Evolutionary conservation across 2,797 vertebrate species (phyloP), one percentile per base, ranked within the genome.

Genomic region (Tiaroga cobitis): DNA sequence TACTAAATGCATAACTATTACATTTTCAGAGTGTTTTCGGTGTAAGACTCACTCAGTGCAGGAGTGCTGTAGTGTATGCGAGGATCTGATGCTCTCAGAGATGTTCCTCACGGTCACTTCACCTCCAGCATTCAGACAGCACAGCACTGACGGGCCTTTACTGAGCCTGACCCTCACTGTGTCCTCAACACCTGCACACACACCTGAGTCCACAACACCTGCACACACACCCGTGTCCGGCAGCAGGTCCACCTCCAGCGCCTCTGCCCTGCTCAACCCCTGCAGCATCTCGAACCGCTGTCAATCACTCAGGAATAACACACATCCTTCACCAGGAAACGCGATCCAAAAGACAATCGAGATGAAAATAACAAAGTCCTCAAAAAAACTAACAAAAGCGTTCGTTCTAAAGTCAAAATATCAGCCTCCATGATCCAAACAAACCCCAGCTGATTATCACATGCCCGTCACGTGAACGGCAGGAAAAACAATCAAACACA

Each of bases 231-330:
- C 90, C 69, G 86, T 89, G 84, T 92, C 92, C 0, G 91, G 91
- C 59, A 93, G 83, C 32, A 96, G 91, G 0, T 84, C 84, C 59
- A 96, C 94, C 87, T 95, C 93, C 1, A 93, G 85, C 75, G 91
- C 82, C 34, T 83, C 87, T 18, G 86, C 41, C 37, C 51, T 85
- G 65, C 85, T 79, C 69, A 82, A 46, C 93, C 92, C 92, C 39
- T 83, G 34, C 32, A 63, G 4, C 51, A 70, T 84, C 34, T 15
- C 26, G 61, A 49, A 2, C 46, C 15, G 46, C 46, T 49, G 46
- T 49, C 46, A 49, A 0, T 49, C 46, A 49, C 46, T 49, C 54
- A n/a, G 29, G 16, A 37, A 68, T 37, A 68, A 21, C 29, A 10
- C 8, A 24, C 49, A 49, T 5, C 21, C 51, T 24, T 13, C 49